Conservation (phyloP, 2,888 invertebrate genomes). For the Eueremaeus valkanovi region DNA sequence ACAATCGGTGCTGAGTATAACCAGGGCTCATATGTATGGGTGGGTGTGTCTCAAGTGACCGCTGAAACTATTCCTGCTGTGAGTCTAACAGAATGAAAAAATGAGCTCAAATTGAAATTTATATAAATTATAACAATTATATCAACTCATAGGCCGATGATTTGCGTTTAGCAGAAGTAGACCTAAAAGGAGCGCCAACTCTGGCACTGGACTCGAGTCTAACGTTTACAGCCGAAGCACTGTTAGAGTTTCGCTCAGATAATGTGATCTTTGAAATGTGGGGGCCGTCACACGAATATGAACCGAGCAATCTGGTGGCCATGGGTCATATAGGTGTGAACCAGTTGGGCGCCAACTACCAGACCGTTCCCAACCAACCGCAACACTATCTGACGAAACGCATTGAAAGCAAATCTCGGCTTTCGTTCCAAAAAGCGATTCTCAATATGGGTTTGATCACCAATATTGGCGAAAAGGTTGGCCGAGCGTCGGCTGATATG, state of each 20-base stretch:
- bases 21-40: constrained; percentile 46
- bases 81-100: no score
- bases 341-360: constrained; percentile 45
- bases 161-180: constrained; percentile 34
- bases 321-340: constrained; percentile 47
- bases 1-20: constrained; percentile 47
- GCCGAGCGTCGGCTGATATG: constrained; percentile 36
- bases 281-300: constrained; percentile 40
- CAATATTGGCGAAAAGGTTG: constrained; percentile 44
- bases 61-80: constrained; percentile 44
- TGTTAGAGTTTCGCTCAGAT: constrained; percentile 45
- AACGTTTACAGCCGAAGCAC: constrained; percentile 43
- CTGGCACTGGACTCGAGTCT: constrained; percentile 46
- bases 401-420: constrained; percentile 43
- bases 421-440: constrained; percentile 42
- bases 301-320: constrained; percentile 43
- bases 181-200: constrained; percentile 41
- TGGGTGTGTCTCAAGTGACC: constrained; percentile 47
- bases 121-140: not conserved
- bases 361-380: constrained; percentile 45
- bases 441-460: constrained; percentile 46
- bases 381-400: constrained; percentile 45
- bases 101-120: not conserved
- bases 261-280: constrained; percentile 43
- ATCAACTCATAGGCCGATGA: constrained; percentile 37